These are phyloP conservation scores for Stenotaenia linearis DNA, from an alignment of 2,888 invertebrate genomes.

Conservation along the genomic window DNA sequence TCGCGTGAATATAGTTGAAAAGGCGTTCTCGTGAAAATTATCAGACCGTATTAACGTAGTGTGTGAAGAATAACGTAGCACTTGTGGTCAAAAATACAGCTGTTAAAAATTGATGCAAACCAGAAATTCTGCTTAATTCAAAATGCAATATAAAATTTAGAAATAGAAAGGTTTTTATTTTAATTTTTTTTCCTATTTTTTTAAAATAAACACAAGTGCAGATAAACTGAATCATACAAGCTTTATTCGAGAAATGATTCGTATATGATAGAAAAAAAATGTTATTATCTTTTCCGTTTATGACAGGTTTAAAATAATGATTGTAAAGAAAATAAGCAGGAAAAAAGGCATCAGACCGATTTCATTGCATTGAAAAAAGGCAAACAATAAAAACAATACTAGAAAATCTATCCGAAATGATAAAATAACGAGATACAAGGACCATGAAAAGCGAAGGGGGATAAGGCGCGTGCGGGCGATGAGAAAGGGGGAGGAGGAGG, in stretches of 20 bases:
- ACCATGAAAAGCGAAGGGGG: background rate
- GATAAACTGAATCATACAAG: background rate
- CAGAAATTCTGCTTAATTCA: no score
- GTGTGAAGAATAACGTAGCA: no score
- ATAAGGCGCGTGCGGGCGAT: background rate
- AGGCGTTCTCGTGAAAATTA: no score
- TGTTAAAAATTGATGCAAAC: background rate
- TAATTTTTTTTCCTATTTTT: background rate
- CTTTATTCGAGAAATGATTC: background rate
- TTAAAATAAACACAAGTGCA: background rate
- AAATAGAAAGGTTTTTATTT: background rate
- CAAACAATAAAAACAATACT: background rate
- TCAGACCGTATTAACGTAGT: no score
- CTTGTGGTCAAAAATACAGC: background rate
- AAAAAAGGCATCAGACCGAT: background rate
- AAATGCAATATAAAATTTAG: background rate
- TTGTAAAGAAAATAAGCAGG: background rate
- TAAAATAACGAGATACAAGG: background rate
- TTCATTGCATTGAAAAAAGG: background rate
- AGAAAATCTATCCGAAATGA: background rate
- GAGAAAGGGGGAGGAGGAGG: background rate
- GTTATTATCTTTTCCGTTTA: background rate
- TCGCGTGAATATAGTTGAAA: background rate
- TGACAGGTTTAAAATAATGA: slow-evolving; percentile 7
- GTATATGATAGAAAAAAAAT: background rate